Base-by-base conservation (phyloP, 2,113 vertebrate species). In the Channa maculata region DNA sequence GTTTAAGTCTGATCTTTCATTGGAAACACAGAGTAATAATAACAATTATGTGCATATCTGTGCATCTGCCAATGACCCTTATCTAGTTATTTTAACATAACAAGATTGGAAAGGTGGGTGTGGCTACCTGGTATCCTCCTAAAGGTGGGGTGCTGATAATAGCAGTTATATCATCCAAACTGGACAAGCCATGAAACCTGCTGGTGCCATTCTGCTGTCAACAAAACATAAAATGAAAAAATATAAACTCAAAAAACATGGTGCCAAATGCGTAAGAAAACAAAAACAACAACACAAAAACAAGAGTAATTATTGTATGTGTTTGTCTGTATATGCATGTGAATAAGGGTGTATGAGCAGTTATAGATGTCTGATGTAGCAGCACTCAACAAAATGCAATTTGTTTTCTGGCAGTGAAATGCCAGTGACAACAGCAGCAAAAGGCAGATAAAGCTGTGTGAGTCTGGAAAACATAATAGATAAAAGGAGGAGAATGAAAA, bases 111-210 rank as follows among this genome's bases (percentile, higher is more conserved):
- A 50, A 64, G 57, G 65, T 83, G 60, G 65, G 54, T 78, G 51
- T 78, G 45, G 71, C 93, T 93, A 98, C 97, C 97, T 97, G 96
- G 89, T 95, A 95, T 92, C 94, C 94, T 86, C 90, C 83, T 73
- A 96, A 94, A 82, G 96, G 93, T 0, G 97, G 93, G 53, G 95
- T 96, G 93, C 60, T 96, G 86, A 96, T 90, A 77, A 95, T 93
- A 71, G 96, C 93, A 74, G 93, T 55, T 77, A 94, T 82, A 85
- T 96, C 96, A 34, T 93, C 94, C 1, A 96, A 95, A 89, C 92
- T 96, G 87, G 93, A 93, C 74, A 96, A 87, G 81, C 95, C 93
- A 4, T 94, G 58, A 91, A 96, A 97, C 0, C 86, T 92, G 84
- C 90, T 89, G 71, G 92, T 87, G 82, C 90, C 88, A 94, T 95